Base-by-base conservation (phyloP, 2,888 invertebrate species). In the Girardia tigrina region DNA sequence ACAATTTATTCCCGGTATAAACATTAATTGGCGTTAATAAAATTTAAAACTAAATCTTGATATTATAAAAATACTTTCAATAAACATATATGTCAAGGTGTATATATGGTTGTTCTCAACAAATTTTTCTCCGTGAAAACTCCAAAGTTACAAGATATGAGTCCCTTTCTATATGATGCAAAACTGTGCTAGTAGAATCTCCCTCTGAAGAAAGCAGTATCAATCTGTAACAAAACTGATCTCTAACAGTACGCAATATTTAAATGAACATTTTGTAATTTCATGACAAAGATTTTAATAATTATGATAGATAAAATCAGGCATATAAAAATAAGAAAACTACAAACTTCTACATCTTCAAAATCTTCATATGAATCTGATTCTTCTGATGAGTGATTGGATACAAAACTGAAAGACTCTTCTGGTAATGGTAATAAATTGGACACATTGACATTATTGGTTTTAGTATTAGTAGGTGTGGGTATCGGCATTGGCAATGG, bases 361-460 rank as follows among this genome's bases (percentile, higher is more conserved):
- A 56, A 56, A 56, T 56, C 56, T 23, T 56, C 56, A 56, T 56
- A 56, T 20, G 56, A 56, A 56, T 56, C 56, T 6, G 56, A 56
- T 16, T 56, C 56, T 56, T 56, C 56, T 4, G 56, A 56, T 56
- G 56, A 56, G 23, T 56, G 56, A 16, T 56, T 56, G 4, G 56
- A 56, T 12, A 56, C 56, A 56, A 56, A 56, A 56, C 56, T 56
- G 56, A 56, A 56, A 56, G 56, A 56, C 56, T 56, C 56, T 56
- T 56, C 56, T 56, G 56, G 56, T 56, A 56, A 56, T 56, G 56
- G 56, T 56, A 56, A 56, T 23, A 56, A 56, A 56, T 56, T 56
- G 2, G 56, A 56, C 23, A 56, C 56, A 12, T n/a, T 56, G 8
- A 23, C 8, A 56, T 56, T 56, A 8, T n/a, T 56, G 4, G n/a